phyloP scores from a whole-genome alignment of 2,113 vertebrate genomes.

The Silurus meridionalis region DNA sequence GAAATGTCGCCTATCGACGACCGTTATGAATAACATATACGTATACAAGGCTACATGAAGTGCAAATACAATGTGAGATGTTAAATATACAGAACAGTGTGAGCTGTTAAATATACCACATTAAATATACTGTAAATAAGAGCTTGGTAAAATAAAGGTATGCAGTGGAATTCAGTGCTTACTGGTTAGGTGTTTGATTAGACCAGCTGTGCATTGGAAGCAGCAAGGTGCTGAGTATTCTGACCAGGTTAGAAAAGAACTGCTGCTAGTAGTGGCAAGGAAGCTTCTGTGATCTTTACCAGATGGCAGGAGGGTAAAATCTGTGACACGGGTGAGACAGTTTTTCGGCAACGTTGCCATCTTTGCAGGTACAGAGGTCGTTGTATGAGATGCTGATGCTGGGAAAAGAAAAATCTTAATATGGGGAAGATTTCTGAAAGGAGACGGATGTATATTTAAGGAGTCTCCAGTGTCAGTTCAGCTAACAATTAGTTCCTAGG shows the following conservation, averaged over 20 bases:
- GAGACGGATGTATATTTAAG: not conserved
- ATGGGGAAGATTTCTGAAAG: not conserved
- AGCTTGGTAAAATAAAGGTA: not conserved
- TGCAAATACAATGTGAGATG: not conserved
- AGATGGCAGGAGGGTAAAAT: not conserved
- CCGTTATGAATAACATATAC: not conserved
- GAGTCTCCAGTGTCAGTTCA: not conserved
- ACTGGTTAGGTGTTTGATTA: not conserved
- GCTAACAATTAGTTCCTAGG: not conserved
- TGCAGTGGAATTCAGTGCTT: not conserved
- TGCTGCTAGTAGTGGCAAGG: not conserved
- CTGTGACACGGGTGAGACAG: not conserved
- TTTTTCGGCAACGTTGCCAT: not conserved
- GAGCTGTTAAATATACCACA: not conserved
- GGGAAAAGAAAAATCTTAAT: not conserved
- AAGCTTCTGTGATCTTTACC: not conserved
- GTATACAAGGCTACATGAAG: not conserved
- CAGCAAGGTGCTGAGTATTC: not conserved
- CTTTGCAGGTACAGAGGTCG: not conserved
- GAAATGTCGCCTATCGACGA: not conserved
- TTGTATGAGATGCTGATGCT: not conserved
- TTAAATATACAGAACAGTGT: not conserved
- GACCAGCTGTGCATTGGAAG: not conserved
- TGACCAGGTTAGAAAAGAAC: not conserved
- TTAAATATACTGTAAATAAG: too few relatives aligned